phyloP scores from a whole-genome alignment of 2,797 vertebrate species.

The Threskiornis aethiopicus region DNA sequence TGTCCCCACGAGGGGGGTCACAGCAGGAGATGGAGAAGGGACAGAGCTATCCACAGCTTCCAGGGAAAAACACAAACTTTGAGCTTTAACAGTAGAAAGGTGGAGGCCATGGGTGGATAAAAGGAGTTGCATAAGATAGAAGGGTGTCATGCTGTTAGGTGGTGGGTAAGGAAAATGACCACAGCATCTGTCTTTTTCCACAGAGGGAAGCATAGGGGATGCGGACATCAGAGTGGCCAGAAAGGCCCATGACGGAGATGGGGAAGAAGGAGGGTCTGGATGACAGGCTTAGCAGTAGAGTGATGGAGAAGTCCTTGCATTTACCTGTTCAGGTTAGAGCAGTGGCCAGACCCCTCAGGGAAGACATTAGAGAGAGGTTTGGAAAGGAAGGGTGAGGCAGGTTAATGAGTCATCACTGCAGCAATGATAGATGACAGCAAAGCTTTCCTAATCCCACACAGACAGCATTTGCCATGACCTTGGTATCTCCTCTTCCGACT shows the following conservation, averaged over 20 bases:
- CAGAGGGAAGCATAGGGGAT: neutral
- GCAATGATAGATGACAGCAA: neutral
- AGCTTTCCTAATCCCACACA: neutral
- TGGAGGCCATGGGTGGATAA: neutral
- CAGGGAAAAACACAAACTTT: neutral
- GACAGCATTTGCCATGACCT: neutral
- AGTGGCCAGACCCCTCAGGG: neutral
- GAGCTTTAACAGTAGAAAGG: neutral
- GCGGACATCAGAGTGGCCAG: neutral
- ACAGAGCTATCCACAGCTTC: neutral
- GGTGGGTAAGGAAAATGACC: neutral
- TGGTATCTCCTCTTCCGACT: rapidly evolving
- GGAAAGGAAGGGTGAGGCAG: neutral
- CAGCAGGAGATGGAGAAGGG: neutral
- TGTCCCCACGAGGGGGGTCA: rapidly evolving
- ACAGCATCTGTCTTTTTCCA: neutral
- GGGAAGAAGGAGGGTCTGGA: neutral
- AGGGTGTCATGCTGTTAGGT: neutral
- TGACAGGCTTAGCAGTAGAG: neutral
- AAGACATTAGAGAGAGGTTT: neutral
- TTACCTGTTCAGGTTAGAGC: neutral
- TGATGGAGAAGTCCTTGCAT: neutral
- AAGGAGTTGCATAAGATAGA: neutral
- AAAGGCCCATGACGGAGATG: neutral
- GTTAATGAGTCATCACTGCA: neutral